Percentiles rank a stretch among this genome's conserved stretches.
These are phyloP conservation scores for Morelia viridis DNA, from an alignment of 2,797 vertebrate genomes.

Conservation along the genomic window DNA sequence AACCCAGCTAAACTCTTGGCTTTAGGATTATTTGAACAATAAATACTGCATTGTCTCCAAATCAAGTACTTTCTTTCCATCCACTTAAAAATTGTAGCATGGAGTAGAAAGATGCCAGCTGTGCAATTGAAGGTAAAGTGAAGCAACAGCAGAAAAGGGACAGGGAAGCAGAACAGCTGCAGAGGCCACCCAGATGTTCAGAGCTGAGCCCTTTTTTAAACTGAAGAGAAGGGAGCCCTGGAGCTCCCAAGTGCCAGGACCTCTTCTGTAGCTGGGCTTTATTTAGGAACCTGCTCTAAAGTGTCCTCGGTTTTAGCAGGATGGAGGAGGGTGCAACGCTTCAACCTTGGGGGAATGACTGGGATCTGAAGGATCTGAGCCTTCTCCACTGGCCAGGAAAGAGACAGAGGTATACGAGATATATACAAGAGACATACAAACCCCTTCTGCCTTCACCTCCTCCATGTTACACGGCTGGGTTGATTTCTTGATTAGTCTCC, in stretches of 20 bases:
- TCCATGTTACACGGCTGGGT: background rate
- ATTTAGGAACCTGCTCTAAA: background rate
- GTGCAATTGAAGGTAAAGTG: too few species aligned
- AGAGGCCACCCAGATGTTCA: background rate
- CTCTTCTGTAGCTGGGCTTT: background rate
- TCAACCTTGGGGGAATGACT: background rate
- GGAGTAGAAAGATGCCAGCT: background rate
- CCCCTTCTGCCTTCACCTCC: background rate
- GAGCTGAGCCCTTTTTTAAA: background rate
- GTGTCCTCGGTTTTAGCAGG: background rate
- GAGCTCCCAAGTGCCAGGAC: background rate
- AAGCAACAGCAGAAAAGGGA: background rate
- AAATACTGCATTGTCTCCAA: background rate
- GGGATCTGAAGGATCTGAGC: background rate
- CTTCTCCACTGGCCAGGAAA: background rate
- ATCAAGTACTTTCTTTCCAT: background rate
- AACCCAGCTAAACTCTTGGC: slow-evolving; percentile 18
- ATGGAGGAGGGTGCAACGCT: background rate
- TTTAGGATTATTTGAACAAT: slow-evolving; percentile 19
- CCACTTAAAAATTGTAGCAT: too few species aligned
- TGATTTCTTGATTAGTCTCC: background rate
- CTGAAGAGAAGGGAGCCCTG: background rate
- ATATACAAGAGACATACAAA: background rate
- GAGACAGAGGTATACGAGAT: background rate
- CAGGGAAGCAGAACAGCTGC: too few species aligned